phyloP scores from a whole-genome alignment of 2,797 vertebrate species.

The Hylomyscus alleni region DNA sequence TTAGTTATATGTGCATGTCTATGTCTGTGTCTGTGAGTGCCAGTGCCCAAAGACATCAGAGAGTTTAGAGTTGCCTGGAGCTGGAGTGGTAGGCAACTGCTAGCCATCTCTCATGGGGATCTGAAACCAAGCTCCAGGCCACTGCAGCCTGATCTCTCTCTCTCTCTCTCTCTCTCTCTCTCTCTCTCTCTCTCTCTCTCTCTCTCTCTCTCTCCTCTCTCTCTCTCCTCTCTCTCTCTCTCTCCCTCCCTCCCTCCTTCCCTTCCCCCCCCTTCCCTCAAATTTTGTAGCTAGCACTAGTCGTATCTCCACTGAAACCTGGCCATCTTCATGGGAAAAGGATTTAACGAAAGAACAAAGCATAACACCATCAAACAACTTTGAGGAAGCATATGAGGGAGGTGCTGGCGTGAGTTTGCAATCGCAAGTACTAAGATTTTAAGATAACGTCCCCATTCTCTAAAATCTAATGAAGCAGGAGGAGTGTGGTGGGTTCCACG shows the following conservation, averaged over 20 bases:
- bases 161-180: not conserved
- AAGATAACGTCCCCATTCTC: constrained; percentile 15
- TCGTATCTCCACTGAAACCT: not conserved
- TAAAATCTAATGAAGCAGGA: constrained; percentile 25
- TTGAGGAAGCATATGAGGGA: constrained; percentile 14
- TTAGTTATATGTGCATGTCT: not conserved
- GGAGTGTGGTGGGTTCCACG: not conserved
- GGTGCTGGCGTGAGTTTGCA: not conserved
- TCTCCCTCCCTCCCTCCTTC: not conserved
- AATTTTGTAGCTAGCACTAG: not conserved
- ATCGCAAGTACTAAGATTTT: not conserved
- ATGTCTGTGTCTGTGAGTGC: not conserved
- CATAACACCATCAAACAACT: not conserved
- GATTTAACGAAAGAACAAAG: not conserved
- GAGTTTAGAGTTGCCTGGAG: not conserved
- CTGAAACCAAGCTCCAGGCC: not conserved
- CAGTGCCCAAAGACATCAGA: too few species aligned
- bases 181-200: not conserved
- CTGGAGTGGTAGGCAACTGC: not conserved
- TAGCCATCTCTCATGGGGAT: too few species aligned
- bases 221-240: not conserved
- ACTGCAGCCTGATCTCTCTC: not conserved
- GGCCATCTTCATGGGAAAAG: not conserved
- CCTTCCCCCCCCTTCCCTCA: too few species aligned
- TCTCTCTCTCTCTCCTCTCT: not conserved